These are phyloP conservation scores for Eristalis intricaria DNA, from an alignment of 2,888 invertebrate species.

Conservation along the genomic window DNA sequence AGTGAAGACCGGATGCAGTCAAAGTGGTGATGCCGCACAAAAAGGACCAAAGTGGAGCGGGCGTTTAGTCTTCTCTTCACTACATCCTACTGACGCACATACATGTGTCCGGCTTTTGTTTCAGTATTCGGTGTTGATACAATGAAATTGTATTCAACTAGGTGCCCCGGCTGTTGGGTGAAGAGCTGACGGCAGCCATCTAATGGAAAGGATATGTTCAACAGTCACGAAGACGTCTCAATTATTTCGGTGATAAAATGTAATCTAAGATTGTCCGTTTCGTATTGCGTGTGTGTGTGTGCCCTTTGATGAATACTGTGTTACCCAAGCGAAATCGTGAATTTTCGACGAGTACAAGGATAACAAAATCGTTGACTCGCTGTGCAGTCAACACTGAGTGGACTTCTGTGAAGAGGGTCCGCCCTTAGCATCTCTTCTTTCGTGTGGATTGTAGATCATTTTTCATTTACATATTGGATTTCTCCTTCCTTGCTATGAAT, in stretches of 20 bases:
- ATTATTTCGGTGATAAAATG: conserved; percentile 63
- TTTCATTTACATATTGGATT: conserved; percentile 35
- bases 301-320: conserved; percentile 28
- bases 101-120: conserved; percentile 9
- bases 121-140: conserved; percentile 31
- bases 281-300: conserved; percentile 26
- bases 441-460: conserved; percentile 23
- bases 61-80: conserved; percentile 27
- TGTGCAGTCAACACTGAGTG: background rate
- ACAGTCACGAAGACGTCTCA: conserved; percentile 68
- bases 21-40: conserved; percentile 3
- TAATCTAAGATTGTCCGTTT: conserved; percentile 57
- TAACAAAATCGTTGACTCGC: conserved; percentile 45
- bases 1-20: background rate
- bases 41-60: conserved; percentile 44
- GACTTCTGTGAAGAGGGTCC: background rate
- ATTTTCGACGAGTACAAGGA: conserved; percentile 28
- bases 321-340: conserved; percentile 24
- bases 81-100: background rate
- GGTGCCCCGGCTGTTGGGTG: background rate
- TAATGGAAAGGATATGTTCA: conserved; percentile 69
- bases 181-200: conserved; percentile 16
- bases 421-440: background rate
- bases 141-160: conserved; percentile 57
- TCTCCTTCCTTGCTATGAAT: conserved; percentile 4